These are phyloP conservation scores for Amia ocellicauda DNA, from an alignment of 2,113 vertebrate species.

Conservation along the genomic window DNA sequence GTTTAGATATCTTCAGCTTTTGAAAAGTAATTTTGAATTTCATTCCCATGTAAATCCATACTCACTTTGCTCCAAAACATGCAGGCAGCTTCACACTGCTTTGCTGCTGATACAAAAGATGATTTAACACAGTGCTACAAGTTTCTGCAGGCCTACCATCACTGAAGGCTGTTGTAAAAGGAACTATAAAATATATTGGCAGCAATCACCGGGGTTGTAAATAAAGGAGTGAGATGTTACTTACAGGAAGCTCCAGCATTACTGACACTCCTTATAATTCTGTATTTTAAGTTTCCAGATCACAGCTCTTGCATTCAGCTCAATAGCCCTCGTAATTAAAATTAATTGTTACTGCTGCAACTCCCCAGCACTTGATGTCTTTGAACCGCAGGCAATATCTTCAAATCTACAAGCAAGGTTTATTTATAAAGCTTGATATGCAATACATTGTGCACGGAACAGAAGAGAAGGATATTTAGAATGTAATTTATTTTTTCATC, in stretches of 20 bases:
- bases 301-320: not conserved
- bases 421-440: not conserved
- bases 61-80: too few species aligned
- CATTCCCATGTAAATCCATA: too few species aligned
- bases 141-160: too few species aligned
- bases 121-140: too few species aligned
- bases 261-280: not conserved
- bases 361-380: not conserved
- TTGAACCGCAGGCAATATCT: not conserved
- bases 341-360: not conserved
- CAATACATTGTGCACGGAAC: too few species aligned
- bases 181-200: not conserved
- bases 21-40: too few species aligned
- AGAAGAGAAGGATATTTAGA: conserved; percentile 11
- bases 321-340: conserved; percentile 4
- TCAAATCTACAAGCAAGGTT: not conserved
- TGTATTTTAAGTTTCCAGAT: not conserved
- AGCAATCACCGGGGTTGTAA: not conserved
- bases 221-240: conserved; percentile 1
- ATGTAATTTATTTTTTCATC: not conserved
- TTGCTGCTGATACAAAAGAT: too few species aligned
- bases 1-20: too few species aligned
- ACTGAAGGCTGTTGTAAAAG: not conserved
- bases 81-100: too few species aligned
- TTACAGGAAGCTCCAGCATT: not conserved